Evolutionary conservation across 1,140 invertebrate genomes (phyloP), one percentile per base, ranked within the genome.

Genomic region (Aphidius gifuensis): DNA sequence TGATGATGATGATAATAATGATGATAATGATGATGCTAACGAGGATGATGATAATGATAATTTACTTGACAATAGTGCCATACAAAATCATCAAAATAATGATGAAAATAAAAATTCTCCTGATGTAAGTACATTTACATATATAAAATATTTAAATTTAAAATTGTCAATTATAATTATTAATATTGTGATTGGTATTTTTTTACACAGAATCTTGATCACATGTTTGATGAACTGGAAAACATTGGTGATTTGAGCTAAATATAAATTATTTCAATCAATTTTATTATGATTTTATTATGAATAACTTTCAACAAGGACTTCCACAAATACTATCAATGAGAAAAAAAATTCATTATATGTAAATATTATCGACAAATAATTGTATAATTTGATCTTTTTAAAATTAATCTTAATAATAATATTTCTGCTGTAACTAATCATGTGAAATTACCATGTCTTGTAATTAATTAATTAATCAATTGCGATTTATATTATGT

Each of bases 201-300:
- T 70, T 64, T 43, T 39, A 74, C 77, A 58, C 62, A 80, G 79
- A 71, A 77, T 49, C 69, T 81, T 38, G 77, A 81, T 59, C 70
- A 74, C 59, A 78, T 81, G 73, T 81, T 81, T 48, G 77, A 63
- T 54, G 72, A 78, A 57, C 63, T 81, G 39, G 75, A 78, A 44
- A 74, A 78, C 45, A 77, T 71, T 49, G 74, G 73, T 38, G 69
- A 70, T 60, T 32, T 32, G 23, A 32, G 23, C 4, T 32, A 32
- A 32, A 58, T 64, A 1, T 64, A 62, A 61, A 63, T 64, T 65
- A 66, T 39, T 63, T 58, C 6, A 46, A 51, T n/a, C 3, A 44
- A 2, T 11, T 44, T 7, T 8, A 8, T 44, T 7, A 8, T 44
- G 3, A 5, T 8, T 44, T 44, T 44, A 44, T 44, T 5, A 44